Evolutionary conservation across 2,113 vertebrate species (phyloP), one percentile per base, ranked within the genome.

Genomic region (Rhipidura dahli): DNA sequence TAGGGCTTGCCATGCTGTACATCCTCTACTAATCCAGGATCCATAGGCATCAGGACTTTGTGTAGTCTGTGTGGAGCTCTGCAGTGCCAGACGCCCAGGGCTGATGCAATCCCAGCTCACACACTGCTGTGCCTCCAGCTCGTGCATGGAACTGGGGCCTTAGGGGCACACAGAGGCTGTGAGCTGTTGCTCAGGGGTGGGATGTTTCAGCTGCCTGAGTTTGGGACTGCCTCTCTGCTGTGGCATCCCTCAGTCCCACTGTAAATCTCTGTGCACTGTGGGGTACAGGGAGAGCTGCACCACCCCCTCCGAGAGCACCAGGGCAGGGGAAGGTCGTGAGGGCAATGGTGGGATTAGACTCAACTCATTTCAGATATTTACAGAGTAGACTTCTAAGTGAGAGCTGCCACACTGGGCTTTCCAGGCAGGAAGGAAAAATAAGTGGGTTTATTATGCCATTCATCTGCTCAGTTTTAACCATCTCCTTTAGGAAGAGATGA

Each of bases 401-500:
- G 1, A 73, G 42, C 64, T 70, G 59, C 19, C 59, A 30, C 3
- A 0, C 57, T 54, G 68, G 59, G 42, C 79, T 92, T 86, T 11
- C 84, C 76, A 78, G 76, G 27, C 68, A 89, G 71, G 23, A 20
- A 70, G 72, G 64, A 94, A 59, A 83, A 83, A 50, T 90, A 65
- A 73, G 64, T 66, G 66, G 2, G 42, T 92, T 90, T 83, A 66
- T 94, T 63, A 83, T 73, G 76, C 86, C 87, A 31, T 92, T 96
- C 59, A 37, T 92, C 86, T 78, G 76, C 56, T 93, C 51, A 79
- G 71, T 30, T 93, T 92, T 81, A 87, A 66, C 76, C 61, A 51
- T 91, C 86, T 93, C 28, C 76, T 94, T 96, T 26, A 92, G 51
- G 91, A 83, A 84, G 72, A 94, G 72, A 56, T 68, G 68, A 89